Evolutionary conservation across 2,797 vertebrate genomes (phyloP).

Genomic region (Xerus rutilus): DNA sequence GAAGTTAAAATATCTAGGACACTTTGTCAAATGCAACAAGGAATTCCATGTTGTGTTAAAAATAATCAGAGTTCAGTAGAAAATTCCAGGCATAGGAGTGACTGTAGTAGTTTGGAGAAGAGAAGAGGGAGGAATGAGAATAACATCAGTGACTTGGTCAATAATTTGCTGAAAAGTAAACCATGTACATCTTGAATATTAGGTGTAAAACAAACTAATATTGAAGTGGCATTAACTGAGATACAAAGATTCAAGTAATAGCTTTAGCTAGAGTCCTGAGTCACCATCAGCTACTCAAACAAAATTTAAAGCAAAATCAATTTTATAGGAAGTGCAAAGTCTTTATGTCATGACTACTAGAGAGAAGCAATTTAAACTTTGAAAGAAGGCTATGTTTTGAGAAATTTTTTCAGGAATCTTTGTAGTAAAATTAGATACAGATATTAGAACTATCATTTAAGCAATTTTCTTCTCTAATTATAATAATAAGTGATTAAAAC

Average conservation of each 20-base stretch:
- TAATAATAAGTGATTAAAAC: conserved; percentile 77
- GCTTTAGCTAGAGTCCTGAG: background rate
- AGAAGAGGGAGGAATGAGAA: background rate
- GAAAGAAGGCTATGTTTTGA: background rate
- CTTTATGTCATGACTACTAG: background rate
- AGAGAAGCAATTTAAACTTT: background rate
- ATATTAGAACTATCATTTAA: conserved; percentile 54
- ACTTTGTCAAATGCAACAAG: background rate
- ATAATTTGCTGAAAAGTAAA: background rate
- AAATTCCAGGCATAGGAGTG: background rate
- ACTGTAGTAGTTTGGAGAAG: background rate
- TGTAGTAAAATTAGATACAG: conserved; percentile 51
- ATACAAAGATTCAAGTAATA: conserved; percentile 5
- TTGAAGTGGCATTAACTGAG: background rate
- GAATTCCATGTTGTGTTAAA: background rate
- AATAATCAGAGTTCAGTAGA: background rate
- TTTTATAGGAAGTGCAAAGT: background rate
- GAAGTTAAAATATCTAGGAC: background rate
- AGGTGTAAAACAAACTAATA: conserved; percentile 42
- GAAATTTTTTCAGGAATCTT: conserved; percentile 33
- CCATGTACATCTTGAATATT: background rate
- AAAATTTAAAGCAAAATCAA: conserved; percentile 21
- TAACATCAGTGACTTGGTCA: background rate
- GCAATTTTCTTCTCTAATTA: conserved; percentile 63
- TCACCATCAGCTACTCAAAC: background rate